These are phyloP conservation scores for Acanthochromis polyacanthus DNA, from an alignment of 2,113 vertebrate genomes.

Conservation along the genomic window DNA sequence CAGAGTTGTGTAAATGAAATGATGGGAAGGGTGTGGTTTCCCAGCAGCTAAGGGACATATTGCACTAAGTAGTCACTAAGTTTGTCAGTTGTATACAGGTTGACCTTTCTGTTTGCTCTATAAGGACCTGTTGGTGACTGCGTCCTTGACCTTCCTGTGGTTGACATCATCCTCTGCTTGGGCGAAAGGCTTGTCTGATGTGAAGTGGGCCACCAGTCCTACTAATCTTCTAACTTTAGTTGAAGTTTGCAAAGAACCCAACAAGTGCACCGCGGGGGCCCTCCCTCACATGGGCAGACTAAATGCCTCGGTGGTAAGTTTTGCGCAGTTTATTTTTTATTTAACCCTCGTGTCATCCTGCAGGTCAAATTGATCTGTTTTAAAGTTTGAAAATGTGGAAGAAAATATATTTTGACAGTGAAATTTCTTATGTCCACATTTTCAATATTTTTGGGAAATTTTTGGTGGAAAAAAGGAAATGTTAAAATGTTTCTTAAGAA, in stretches of 20 bases:
- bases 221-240: constrained; percentile 68
- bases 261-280: constrained; percentile 82
- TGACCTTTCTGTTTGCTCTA: neutral
- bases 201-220: constrained; percentile 88
- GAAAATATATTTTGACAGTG: no score
- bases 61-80: neutral
- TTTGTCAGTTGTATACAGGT: constrained; percentile 2
- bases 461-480: no score
- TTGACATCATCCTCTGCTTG: constrained; percentile 92
- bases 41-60: neutral
- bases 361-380: no score
- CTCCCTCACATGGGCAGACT: constrained; percentile 90
- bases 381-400: no score
- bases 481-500: no score
- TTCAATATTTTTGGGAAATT: no score
- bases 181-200: constrained; percentile 93
- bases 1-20: constrained; percentile 67
- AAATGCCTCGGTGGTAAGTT: constrained; percentile 94
- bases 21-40: constrained; percentile 38
- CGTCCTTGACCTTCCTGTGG: constrained; percentile 93
- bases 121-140: constrained; percentile 92
- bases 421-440: no score
- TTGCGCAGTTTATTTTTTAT: neutral
- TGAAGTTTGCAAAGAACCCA: constrained; percentile 65
- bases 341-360: neutral